Percentiles rank a stretch among this genome's conserved stretches.
Evolutionary conservation across 1,140 invertebrate species (phyloP).

Genomic region (Drosophila malerkotliana): DNA sequence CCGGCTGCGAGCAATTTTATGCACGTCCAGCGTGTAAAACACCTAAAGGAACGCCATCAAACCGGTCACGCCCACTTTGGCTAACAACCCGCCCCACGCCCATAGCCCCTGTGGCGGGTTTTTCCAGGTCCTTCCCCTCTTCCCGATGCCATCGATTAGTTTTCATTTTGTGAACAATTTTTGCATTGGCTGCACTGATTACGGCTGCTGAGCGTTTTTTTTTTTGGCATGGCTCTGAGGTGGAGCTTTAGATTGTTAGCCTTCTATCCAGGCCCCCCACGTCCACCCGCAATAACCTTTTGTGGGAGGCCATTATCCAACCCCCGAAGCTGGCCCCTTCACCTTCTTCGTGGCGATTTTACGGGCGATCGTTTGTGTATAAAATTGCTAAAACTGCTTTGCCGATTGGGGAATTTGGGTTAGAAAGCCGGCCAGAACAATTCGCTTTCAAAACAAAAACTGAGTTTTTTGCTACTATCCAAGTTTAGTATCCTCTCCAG

Average conservation of each 20-base stretch:
- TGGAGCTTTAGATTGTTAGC: slow-evolving; percentile 3
- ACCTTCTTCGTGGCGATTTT: neutral
- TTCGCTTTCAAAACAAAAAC: neutral
- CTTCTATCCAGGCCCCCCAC: neutral
- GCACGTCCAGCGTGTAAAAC: slow-evolving; percentile 81
- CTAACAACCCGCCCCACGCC: slow-evolving; percentile 4
- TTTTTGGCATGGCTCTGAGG: slow-evolving; percentile 16
- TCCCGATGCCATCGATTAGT: slow-evolving; percentile 69
- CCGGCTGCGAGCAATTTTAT: slow-evolving; percentile 73
- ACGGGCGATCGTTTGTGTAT: slow-evolving; percentile 20
- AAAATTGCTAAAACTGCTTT: neutral
- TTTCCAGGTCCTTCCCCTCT: neutral
- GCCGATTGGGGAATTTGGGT: neutral
- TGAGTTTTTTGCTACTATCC: neutral
- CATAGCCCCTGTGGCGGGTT: slow-evolving; percentile 17
- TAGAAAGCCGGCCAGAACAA: neutral
- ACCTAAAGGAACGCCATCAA: slow-evolving; percentile 68
- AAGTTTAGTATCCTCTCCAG: neutral
- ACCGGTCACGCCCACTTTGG: slow-evolving; percentile 31
- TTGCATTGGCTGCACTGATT: slow-evolving; percentile 76
- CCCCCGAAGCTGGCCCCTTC: slow-evolving; percentile 2
- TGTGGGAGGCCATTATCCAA: slow-evolving; percentile 27
- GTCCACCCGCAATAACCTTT: neutral
- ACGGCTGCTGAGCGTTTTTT: slow-evolving; percentile 50
- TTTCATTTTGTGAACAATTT: slow-evolving; percentile 76